Conservation (phyloP, 2,797 vertebrate species). For the Rhinophrynus dorsalis region DNA sequence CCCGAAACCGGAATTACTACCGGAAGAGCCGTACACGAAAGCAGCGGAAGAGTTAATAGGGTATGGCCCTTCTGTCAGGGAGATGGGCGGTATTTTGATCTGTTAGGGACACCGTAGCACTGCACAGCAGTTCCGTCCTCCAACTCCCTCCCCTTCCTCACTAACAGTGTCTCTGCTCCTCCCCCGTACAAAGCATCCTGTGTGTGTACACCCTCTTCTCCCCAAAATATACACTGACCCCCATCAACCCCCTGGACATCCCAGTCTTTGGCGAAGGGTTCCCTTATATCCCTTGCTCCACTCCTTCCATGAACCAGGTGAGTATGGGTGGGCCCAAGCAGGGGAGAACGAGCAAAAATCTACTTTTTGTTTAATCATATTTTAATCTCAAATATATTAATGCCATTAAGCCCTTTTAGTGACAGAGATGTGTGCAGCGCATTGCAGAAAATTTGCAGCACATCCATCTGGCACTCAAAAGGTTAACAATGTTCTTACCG, state of each 20-base stretch:
- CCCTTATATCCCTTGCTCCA: slow-evolving; percentile 16
- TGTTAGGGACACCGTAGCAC: slow-evolving; percentile 5
- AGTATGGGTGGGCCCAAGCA: not conserved
- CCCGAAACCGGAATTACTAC: no score
- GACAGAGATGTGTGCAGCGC: no score
- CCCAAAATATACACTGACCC: not conserved
- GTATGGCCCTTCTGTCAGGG: no score
- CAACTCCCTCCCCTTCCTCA: not conserved
- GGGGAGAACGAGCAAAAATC: not conserved
- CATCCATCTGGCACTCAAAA: no score
- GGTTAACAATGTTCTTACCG: no score
- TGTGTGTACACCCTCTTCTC: slow-evolving; percentile 16
- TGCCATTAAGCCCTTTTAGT: no score
- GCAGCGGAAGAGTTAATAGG: no score
- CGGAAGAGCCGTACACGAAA: no score
- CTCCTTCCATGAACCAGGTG: slow-evolving; percentile 21
- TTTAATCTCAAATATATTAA: no score
- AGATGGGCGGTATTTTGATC: not conserved
- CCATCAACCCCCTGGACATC: not conserved
- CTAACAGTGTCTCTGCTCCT: slow-evolving; percentile 3
- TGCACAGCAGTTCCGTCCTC: slow-evolving; percentile 13
- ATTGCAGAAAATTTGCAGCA: no score
- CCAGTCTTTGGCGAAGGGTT: no score
- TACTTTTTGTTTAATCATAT: not conserved
- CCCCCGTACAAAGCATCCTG: slow-evolving; percentile 44